phyloP scores from a whole-genome alignment of 2,113 vertebrate species.

The Semnornis frantzii region DNA sequence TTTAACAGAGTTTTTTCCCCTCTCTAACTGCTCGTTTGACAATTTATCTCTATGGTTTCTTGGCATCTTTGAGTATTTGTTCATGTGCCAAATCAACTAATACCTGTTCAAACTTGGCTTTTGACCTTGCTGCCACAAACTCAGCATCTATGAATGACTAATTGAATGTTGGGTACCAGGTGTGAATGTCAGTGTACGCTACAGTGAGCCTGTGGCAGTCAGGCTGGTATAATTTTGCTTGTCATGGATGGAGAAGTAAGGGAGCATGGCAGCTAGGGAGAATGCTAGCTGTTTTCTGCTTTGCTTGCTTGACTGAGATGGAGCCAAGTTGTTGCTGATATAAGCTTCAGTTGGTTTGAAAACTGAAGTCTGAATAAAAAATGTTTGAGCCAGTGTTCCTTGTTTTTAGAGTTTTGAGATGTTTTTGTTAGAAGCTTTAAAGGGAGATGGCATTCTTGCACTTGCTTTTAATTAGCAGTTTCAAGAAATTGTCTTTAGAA shows the following conservation, averaged over 20 bases:
- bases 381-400: not conserved
- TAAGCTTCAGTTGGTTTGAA: not conserved
- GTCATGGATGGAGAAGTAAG: slow-evolving; percentile 28
- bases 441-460: not conserved
- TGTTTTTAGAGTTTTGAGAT: not conserved
- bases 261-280: not conserved
- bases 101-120: slow-evolving; percentile 51
- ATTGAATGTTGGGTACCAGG: slow-evolving; percentile 34
- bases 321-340: not conserved
- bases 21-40: slow-evolving; percentile 18
- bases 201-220: slow-evolving; percentile 32
- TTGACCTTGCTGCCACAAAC: slow-evolving; percentile 65
- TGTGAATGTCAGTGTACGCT: slow-evolving; percentile 33
- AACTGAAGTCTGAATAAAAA: not conserved
- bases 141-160: slow-evolving; percentile 40
- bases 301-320: slow-evolving; percentile 9
- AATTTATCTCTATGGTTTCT: slow-evolving; percentile 24
- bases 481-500: not conserved
- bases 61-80: slow-evolving; percentile 30
- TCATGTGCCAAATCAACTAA: slow-evolving; percentile 32
- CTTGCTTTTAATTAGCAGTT: not conserved
- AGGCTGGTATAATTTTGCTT: slow-evolving; percentile 34
- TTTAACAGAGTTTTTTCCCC: not conserved
- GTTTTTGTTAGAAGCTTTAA: not conserved
- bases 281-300: not conserved